These are phyloP conservation scores for Paragorgia papillata DNA, from an alignment of 92 coral and sea anemone genomes.

Conservation along the genomic window DNA sequence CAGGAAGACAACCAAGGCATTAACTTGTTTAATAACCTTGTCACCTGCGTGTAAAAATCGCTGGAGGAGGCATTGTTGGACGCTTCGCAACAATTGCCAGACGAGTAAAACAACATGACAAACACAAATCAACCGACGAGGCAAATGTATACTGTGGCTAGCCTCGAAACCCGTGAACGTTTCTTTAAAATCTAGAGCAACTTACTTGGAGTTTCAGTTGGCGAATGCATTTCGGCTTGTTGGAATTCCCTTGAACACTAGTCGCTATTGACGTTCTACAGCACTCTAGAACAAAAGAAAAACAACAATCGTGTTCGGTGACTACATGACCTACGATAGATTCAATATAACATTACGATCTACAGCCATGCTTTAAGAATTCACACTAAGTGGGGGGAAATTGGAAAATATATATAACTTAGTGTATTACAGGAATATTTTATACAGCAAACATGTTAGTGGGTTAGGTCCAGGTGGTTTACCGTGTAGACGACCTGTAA, in stretches of 20 bases:
- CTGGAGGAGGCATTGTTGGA: constrained; percentile 33
- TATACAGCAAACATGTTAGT: constrained; percentile 13
- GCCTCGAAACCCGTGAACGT: constrained; percentile 16
- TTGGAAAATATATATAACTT: constrained; percentile 7
- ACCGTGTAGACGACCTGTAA: constrained; percentile 7
- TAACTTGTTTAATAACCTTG: constrained; percentile 13
- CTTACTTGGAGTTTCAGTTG: constrained; percentile 40
- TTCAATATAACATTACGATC: background rate
- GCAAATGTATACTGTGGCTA: constrained; percentile 21
- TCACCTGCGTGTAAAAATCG: constrained; percentile 31
- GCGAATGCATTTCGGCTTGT: constrained; percentile 32
- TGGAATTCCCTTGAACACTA: constrained; percentile 29
- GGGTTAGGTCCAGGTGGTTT: constrained; percentile 34
- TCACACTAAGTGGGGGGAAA: background rate
- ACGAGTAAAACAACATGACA: background rate
- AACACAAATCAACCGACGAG: background rate
- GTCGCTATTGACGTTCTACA: constrained; percentile 27
- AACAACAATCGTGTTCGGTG: constrained; percentile 1
- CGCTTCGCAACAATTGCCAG: background rate
- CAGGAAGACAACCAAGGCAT: background rate
- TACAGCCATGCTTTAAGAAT: background rate
- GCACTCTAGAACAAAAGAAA: constrained; percentile 29
- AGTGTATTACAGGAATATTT: constrained; percentile 10
- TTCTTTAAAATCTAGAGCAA: background rate
- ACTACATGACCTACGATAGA: background rate